Evolutionary conservation across 1,140 invertebrate genomes (phyloP).

Genomic region (Cyclina sinensis): DNA sequence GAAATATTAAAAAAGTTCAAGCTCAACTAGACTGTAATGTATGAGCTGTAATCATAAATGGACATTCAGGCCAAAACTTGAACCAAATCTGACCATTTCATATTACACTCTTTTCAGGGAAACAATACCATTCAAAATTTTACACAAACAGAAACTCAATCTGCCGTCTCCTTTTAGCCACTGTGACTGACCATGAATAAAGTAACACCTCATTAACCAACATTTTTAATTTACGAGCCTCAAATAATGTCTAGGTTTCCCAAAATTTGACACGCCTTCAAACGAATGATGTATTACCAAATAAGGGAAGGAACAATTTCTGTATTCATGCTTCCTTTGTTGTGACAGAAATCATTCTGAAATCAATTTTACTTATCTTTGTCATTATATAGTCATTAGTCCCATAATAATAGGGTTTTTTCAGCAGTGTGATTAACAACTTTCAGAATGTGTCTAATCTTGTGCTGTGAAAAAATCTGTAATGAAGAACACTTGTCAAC

Average conservation of each 20-base stretch:
- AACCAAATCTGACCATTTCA: too few relatives aligned
- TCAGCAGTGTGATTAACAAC: background rate
- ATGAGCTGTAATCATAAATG: too few relatives aligned
- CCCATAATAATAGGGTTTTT: background rate
- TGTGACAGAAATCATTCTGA: conserved; percentile 10
- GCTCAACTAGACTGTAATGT: too few relatives aligned
- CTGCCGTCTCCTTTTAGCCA: conserved; percentile 32
- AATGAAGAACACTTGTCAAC: too few relatives aligned
- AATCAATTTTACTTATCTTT: conserved; percentile 50
- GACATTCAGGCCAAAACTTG: too few relatives aligned
- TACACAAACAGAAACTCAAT: conserved; percentile 2
- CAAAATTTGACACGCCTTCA: conserved; percentile 35
- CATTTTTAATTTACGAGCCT: conserved; percentile 51
- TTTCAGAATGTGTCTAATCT: too few relatives aligned
- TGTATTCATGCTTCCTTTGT: background rate
- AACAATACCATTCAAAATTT: background rate
- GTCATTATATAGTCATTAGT: conserved; percentile 40
- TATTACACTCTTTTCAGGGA: background rate
- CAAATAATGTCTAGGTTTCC: conserved; percentile 23
- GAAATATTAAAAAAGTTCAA: too few relatives aligned
- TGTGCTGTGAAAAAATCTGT: too few relatives aligned
- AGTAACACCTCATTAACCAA: conserved; percentile 9
- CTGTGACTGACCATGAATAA: conserved; percentile 24
- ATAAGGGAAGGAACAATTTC: background rate
- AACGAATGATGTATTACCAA: conserved; percentile 39